Evolutionary conservation across 2,113 vertebrate genomes (phyloP), one percentile per base, ranked within the genome.

Genomic region (Calidris pugnax): DNA sequence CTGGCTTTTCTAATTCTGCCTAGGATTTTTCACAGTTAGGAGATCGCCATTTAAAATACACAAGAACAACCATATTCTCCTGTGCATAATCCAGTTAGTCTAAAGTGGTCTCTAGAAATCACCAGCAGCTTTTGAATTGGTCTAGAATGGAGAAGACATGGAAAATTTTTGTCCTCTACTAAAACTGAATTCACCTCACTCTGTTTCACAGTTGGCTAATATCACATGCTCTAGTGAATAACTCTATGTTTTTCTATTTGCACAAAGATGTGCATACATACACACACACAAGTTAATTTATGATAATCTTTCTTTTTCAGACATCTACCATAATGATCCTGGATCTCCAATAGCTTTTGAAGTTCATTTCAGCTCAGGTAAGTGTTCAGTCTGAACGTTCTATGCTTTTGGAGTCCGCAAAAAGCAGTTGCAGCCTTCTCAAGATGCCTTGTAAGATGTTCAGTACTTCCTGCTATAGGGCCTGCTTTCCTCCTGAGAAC

Each of bases 11-110:
- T 85, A 95, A 93, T 93, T 96, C 69, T 87, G 10, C 10, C 33
- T 87, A 27, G 0, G 7, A 90, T 86, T 91, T 87, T 66, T 82
- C n/a, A n/a, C 67, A 55, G 72, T 62, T 96, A 94, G 24, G 45
- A 84, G 43, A 60, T 33, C 18, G 5, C 64, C 80, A 95, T 97
- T 90, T 79, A 81, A 97, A 96, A 96, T 95, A 95, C 35, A 45
- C 63, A 89, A 76, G 18, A 90, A 39, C 32, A 95, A 27, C 50
- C 79, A 73, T 82, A 94, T 96, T 62, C 35, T 80, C 37, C 53
- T 27, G 24, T 77, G 63, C 51, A 62, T 45, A 45, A 45, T 45
- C 43, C 64, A 85, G 69, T 79, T 88, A 85, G 33, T 87, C 73
- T 81, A n/a, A 55, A 84, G 33, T 59, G 32, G 47, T 85, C 39